phyloP scores from a whole-genome alignment of 2,888 invertebrate species.

The Xestia c-nigrum region DNA sequence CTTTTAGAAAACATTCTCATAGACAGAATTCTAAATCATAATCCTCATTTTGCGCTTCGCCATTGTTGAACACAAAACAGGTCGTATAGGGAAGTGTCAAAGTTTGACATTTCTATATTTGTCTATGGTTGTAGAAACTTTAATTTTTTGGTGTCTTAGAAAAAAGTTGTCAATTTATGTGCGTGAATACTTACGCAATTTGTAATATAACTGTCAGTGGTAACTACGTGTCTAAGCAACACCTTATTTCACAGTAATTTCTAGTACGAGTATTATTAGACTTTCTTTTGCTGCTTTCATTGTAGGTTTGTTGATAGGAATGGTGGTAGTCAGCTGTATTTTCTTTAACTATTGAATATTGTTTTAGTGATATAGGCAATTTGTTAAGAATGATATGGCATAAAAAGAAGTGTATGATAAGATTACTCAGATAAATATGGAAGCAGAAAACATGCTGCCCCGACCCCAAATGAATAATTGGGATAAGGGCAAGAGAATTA shows the following conservation, averaged over 20 bases:
- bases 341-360: not conserved
- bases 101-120: not conserved
- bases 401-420: too few species aligned
- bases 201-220: constrained; percentile 18
- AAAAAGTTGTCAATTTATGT: constrained; percentile 43
- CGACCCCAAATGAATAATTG: too few species aligned
- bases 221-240: constrained; percentile 26
- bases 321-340: not conserved
- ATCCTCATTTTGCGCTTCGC: not conserved
- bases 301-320: constrained; percentile 4
- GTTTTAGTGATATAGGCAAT: not conserved
- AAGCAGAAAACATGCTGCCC: too few species aligned
- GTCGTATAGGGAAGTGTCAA: not conserved
- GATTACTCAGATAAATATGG: too few species aligned
- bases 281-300: constrained; percentile 38
- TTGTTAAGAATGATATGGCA: too few species aligned
- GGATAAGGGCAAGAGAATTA: too few species aligned
- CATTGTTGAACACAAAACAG: not conserved
- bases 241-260: constrained; percentile 42
- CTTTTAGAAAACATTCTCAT: not conserved
- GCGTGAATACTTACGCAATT: constrained; percentile 15
- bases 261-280: constrained; percentile 23
- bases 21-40: not conserved
- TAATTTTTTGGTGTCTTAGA: not conserved
- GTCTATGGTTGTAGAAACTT: not conserved